These are phyloP conservation scores for Cephus spinipes DNA, from an alignment of 2,888 invertebrate genomes.

Conservation along the genomic window DNA sequence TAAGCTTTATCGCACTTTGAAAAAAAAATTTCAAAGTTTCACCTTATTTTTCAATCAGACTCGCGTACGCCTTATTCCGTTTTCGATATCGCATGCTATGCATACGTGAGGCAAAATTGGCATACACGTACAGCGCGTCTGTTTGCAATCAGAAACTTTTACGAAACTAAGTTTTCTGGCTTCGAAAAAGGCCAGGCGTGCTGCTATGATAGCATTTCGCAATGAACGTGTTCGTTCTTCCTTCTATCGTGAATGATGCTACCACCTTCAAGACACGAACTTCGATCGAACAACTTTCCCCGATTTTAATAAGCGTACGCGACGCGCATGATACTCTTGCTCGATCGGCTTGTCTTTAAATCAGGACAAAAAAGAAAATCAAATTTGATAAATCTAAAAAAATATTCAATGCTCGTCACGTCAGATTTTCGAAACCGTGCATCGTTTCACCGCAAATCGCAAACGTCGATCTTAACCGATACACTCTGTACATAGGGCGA, in stretches of 20 bases:
- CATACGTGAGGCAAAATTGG: conserved; percentile 1
- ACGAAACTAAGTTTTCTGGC: conserved; percentile 18
- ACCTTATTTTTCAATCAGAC: neutral
- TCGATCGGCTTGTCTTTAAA: conserved; percentile 37
- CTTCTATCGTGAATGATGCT: conserved; percentile 20
- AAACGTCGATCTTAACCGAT: too few species aligned
- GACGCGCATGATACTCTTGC: conserved; percentile 20
- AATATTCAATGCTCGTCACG: too few species aligned
- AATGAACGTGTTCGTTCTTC: neutral
- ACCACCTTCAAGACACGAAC: conserved; percentile 15
- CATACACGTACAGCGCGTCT: conserved; percentile 18
- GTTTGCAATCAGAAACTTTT: conserved; percentile 26
- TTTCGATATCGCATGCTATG: neutral
- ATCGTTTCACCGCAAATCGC: too few species aligned
- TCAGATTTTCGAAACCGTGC: too few species aligned
- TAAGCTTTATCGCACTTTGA: neutral
- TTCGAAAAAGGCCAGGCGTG: neutral
- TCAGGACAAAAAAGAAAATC: conserved; percentile 16
- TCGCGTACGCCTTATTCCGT: neutral
- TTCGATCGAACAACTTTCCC: conserved; percentile 33
- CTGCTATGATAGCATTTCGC: neutral
- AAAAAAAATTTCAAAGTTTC: neutral
- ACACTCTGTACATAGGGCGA: neutral
- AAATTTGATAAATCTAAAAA: neutral
- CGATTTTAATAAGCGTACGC: conserved; percentile 41